These are phyloP conservation scores for Tortricodes alternella DNA, from an alignment of 2,888 invertebrate genomes.

Conservation along the genomic window DNA sequence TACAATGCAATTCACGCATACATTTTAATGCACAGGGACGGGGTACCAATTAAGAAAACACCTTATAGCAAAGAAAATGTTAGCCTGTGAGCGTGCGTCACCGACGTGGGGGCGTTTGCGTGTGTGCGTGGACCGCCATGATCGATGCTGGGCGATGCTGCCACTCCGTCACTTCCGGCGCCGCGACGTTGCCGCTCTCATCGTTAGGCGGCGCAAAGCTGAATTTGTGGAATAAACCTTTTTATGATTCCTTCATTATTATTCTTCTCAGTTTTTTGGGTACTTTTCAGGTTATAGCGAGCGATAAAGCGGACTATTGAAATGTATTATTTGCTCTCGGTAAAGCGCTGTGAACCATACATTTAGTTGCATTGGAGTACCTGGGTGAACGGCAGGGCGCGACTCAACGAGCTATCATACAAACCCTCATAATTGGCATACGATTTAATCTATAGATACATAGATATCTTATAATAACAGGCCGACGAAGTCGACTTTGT, in stretches of 20 bases:
- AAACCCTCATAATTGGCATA: too few species aligned
- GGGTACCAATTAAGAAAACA: conserved; percentile 23
- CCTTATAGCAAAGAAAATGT: conserved; percentile 43
- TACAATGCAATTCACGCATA: background rate
- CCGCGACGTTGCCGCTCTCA: conserved; percentile 65
- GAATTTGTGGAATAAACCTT: conserved; percentile 52
- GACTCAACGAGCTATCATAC: too few species aligned
- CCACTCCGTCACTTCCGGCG: conserved; percentile 86
- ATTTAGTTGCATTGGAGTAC: background rate
- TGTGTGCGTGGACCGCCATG: conserved; percentile 67
- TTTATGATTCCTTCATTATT: conserved; percentile 38
- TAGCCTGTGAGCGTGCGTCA: conserved; percentile 39
- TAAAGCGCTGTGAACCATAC: background rate
- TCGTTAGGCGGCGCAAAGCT: conserved; percentile 53
- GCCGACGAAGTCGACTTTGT: too few species aligned
- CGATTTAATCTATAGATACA: too few species aligned
- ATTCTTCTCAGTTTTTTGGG: conserved; percentile 4
- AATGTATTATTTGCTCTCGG: background rate
- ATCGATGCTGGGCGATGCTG: conserved; percentile 86
- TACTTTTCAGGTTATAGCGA: conserved; percentile 1
- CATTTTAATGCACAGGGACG: background rate
- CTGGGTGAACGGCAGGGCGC: background rate
- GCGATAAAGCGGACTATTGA: conserved; percentile 3
- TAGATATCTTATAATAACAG: too few species aligned
- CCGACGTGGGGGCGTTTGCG: conserved; percentile 34